Evolutionary conservation across 2,797 vertebrate genomes (phyloP).

Genomic region (Limosa lapponica): DNA sequence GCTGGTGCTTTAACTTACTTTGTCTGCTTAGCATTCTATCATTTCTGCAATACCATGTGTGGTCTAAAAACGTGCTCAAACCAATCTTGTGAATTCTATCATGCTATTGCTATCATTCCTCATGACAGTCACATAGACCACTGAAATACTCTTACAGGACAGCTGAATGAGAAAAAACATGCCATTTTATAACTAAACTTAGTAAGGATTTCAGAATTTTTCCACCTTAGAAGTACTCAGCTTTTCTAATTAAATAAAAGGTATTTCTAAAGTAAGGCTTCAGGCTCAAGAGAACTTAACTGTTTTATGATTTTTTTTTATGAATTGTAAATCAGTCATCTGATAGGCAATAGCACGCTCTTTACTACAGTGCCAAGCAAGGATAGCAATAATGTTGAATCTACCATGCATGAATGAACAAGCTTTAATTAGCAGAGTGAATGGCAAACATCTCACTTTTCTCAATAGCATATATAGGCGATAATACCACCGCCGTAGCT

Average conservation of each 20-base stretch:
- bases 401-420: conserved; percentile 7
- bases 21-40: not conserved
- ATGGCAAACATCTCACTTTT: conserved; percentile 1
- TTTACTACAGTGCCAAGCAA: conserved; percentile 3
- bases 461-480: not conserved
- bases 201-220: not conserved
- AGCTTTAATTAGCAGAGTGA: conserved; percentile 14
- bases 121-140: not conserved
- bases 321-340: conserved; percentile 15
- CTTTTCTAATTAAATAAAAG: not conserved
- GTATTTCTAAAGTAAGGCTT: not conserved
- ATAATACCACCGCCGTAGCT: not conserved
- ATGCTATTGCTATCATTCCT: not conserved
- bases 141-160: not conserved
- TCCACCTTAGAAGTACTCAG: not conserved
- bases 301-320: conserved; percentile 3
- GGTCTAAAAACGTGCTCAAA: not conserved
- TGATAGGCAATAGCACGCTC: not conserved
- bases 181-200: not conserved
- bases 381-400: not conserved
- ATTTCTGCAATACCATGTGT: not conserved
- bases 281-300: not conserved
- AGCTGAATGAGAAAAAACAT: not conserved
- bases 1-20: conserved; percentile 11
- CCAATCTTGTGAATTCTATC: not conserved